These are phyloP conservation scores for Carabus problematicus DNA, from an alignment of 2,888 invertebrate species.

Conservation along the genomic window DNA sequence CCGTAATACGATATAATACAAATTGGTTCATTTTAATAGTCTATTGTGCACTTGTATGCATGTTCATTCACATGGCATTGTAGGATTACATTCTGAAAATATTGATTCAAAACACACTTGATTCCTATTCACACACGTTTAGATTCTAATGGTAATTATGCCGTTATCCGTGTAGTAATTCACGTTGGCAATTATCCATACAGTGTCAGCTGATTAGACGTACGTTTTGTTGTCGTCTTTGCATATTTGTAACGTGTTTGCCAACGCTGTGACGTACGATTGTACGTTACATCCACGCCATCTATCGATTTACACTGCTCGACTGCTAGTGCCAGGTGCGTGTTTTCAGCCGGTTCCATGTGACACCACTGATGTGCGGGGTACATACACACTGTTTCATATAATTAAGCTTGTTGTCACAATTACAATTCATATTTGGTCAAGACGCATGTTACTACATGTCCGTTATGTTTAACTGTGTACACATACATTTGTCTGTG, in stretches of 20 bases:
- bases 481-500: no score
- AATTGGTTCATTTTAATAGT: no score
- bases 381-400: not conserved
- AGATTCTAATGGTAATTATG: not conserved
- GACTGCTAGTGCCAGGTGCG: slow-evolving; percentile 5
- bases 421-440: not conserved
- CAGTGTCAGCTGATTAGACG: not conserved
- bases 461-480: no score
- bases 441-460: slow-evolving; percentile 6
- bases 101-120: no score
- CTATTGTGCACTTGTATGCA: no score
- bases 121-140: no score
- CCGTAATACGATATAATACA: no score
- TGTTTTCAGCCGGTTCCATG: not conserved
- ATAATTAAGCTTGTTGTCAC: no score
- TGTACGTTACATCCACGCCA: not conserved
- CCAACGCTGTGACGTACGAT: not conserved
- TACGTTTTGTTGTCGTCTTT: not conserved
- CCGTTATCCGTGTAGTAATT: not conserved
- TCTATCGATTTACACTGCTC: slow-evolving; percentile 2
- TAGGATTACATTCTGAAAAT: no score
- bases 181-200: not conserved
- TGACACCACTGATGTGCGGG: not conserved
- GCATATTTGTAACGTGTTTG: slow-evolving; percentile 2
- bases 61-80: no score